Percentiles rank a stretch among this genome's conserved stretches.
Evolutionary conservation across 2,797 vertebrate genomes (phyloP).

Genomic region (Hemitrygon akajei): DNA sequence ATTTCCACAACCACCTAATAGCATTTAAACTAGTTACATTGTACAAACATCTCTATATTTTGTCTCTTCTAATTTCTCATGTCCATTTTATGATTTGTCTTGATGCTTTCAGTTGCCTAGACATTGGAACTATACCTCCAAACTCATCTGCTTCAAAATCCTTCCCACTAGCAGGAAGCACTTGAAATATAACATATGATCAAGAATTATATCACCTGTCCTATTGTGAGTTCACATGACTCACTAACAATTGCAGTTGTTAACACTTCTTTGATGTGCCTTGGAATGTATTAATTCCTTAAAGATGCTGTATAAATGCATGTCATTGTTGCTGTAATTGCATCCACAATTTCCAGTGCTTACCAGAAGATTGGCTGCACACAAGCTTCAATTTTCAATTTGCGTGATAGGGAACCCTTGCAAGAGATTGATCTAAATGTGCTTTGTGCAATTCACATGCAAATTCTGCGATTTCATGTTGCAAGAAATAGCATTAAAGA

Average conservation of each 20-base stretch:
- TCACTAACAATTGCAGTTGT: no score
- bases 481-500: no score
- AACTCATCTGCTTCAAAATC: no score
- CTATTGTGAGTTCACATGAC: no score
- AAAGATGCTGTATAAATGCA: not conserved
- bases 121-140: no score
- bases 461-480: no score
- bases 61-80: not conserved
- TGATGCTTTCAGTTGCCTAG: no score
- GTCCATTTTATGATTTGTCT: not conserved
- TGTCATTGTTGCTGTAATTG: not conserved
- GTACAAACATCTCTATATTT: not conserved
- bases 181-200: not conserved
- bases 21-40: not conserved
- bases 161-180: no score
- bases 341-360: not conserved
- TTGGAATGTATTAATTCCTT: no score
- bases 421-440: not conserved
- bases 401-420: not conserved
- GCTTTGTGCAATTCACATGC: not conserved
- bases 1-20: no score
- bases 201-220: not conserved
- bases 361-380: not conserved
- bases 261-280: no score
- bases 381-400: no score